Evolutionary conservation across 2,888 invertebrate genomes (phyloP).

Genomic region (Homarus gammarus): DNA sequence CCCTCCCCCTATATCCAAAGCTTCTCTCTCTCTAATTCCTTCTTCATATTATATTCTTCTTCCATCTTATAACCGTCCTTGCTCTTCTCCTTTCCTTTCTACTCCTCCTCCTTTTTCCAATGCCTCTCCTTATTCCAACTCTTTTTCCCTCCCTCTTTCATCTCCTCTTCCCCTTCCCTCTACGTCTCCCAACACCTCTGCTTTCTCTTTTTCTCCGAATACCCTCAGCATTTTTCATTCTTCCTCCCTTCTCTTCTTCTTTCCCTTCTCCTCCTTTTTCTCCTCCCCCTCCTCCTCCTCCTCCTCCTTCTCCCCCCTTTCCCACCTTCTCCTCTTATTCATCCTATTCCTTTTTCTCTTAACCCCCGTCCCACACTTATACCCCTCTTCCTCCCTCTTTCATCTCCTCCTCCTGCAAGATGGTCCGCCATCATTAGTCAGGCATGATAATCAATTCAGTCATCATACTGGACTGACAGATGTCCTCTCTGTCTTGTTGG

Average conservation of each 20-base stretch:
- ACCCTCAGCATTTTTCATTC: background rate
- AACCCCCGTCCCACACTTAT: background rate
- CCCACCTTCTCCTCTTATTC: background rate
- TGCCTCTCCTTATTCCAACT: background rate
- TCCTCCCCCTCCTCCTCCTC: background rate
- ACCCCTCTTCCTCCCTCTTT: background rate
- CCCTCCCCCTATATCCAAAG: background rate
- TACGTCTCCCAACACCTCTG: background rate
- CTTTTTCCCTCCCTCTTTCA: background rate
- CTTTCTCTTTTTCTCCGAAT: background rate
- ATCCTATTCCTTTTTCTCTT: background rate
- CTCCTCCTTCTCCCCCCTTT: background rate
- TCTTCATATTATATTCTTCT: no score
- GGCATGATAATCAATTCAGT: slow-evolving; percentile 49
- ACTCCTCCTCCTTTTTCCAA: background rate
- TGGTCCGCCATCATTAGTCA: slow-evolving; percentile 17
- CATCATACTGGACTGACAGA: slow-evolving; percentile 29
- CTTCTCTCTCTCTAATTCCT: background rate
- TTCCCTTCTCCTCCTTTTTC: background rate
- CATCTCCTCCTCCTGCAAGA: background rate
- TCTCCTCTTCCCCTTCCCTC: background rate
- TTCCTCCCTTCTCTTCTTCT: background rate
- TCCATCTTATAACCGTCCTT: background rate
- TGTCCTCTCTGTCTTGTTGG: slow-evolving; percentile 25
- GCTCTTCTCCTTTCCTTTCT: background rate